Base-by-base conservation (phyloP, 2,888 invertebrate genomes). In the Deilephila porcellus region DNA sequence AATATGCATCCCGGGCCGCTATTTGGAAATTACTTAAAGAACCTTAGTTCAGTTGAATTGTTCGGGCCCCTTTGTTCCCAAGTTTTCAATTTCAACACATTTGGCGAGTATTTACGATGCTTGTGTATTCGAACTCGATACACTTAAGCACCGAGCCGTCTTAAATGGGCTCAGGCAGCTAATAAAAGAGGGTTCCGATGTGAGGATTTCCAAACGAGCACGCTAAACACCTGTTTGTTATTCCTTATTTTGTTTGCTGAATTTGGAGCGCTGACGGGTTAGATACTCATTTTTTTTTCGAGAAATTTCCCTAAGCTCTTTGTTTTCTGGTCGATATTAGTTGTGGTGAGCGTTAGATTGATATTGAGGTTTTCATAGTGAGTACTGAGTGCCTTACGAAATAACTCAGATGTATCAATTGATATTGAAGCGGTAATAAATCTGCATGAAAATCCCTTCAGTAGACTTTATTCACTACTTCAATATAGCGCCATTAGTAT, bases 211-310 rank as follows among this genome's bases (percentile, higher is more conserved):
- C 76, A 80, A 81, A 79, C 76, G 80, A 80, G 78, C 80, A 80
- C 79, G 80, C 78, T 84, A 82, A 85, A 83, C 83, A 86, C 84
- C 85, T 85, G 83, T 81, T 86, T 85, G 81, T 84, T 85, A 84
- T 85, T 84, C 80, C 77, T 78, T 73, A 78, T 81, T 82, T 75
- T 78, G 78, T 80, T 79, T 78, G 77, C 78, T 71, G 78, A 79
- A 75, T 77, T 78, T 70, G 71, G 71, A 74, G 76, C 75, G 29
- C n/a, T 17, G 67, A 67, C 20, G 45, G 45, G 37, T 45, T 45
- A 56, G 70, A 11, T 56, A 14, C 45, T 8, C 19, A 60, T 14
- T 71, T 71, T 60, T 25, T 71, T 29, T 60, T 29, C 45, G 25
- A 60, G 60, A 17, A 71, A 71, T 71, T 71, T 56, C n/a, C 56